A percentile compares a stretch with the other conserved stretches of the same genome.
Evolutionary conservation across 2,888 invertebrate species (phyloP).

Genomic region (Orchesella flavescens): DNA sequence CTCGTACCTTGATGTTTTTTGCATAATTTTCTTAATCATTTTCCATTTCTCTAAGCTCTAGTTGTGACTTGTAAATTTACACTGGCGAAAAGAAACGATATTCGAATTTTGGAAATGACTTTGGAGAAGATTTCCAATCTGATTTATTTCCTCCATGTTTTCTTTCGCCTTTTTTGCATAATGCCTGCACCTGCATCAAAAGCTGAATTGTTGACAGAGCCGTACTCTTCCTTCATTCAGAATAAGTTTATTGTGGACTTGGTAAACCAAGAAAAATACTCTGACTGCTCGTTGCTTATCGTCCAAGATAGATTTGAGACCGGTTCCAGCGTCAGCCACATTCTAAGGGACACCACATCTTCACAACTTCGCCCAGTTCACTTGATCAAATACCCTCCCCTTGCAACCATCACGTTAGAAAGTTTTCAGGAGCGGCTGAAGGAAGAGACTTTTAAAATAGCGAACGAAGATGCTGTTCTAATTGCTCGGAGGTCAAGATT

Average conservation of each 20-base stretch:
- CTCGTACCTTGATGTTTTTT: too few species aligned
- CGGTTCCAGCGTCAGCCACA: constrained; percentile 34
- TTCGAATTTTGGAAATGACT: too few species aligned
- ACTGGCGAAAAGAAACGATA: too few species aligned
- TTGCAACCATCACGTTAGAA: not conserved
- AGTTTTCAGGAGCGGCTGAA: not conserved
- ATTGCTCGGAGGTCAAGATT: not conserved
- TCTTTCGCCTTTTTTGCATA: too few species aligned
- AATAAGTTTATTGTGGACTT: constrained; percentile 44
- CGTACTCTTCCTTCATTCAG: not conserved
- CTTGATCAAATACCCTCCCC: constrained; percentile 26
- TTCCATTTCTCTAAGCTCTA: too few species aligned
- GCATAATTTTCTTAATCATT: too few species aligned
- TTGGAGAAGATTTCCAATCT: too few species aligned
- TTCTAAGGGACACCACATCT: constrained; percentile 12
- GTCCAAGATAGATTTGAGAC: constrained; percentile 59
- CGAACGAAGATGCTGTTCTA: not conserved
- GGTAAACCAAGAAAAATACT: constrained; percentile 39
- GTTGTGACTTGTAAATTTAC: too few species aligned
- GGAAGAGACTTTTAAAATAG: not conserved
- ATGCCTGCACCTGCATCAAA: too few species aligned
- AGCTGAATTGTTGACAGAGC: too few species aligned
- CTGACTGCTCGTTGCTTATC: constrained; percentile 42
- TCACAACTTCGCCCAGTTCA: constrained; percentile 1
- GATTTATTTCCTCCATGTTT: too few species aligned